These are phyloP conservation scores for Diarsia dahlii DNA, from an alignment of 2,888 invertebrate species.

Conservation along the genomic window DNA sequence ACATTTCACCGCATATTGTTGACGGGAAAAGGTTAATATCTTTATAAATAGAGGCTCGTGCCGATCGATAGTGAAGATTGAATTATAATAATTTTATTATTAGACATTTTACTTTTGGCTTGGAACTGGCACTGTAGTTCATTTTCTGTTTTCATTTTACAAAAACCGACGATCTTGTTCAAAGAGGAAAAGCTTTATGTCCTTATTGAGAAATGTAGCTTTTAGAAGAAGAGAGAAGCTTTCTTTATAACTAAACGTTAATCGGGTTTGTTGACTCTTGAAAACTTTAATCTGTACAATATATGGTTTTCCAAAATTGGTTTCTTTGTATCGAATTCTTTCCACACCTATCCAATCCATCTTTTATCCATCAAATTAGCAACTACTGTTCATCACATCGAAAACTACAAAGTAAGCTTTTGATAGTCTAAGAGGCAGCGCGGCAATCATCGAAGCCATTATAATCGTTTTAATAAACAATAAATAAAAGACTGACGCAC, in stretches of 20 bases:
- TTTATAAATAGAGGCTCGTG: conserved; percentile 78
- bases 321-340: background rate
- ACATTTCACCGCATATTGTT: conserved; percentile 83
- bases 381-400: conserved; percentile 24
- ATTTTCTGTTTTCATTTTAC: conserved; percentile 15
- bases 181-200: background rate
- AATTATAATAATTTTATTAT: conserved; percentile 72
- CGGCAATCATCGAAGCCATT: conserved; percentile 64
- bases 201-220: background rate
- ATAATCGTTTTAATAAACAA: conserved; percentile 67
- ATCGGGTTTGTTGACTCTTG: background rate
- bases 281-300: background rate
- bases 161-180: background rate
- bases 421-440: conserved; percentile 38
- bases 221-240: background rate
- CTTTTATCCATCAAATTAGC: conserved; percentile 31
- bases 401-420: conserved; percentile 55
- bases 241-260: background rate
- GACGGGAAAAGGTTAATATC: conserved; percentile 85
- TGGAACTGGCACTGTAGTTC: conserved; percentile 31
- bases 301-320: background rate
- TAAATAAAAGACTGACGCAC: conserved; percentile 68
- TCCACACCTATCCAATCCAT: background rate
- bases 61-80: conserved; percentile 72
- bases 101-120: conserved; percentile 55